Percentiles rank a stretch among this genome's conserved stretches.
Evolutionary conservation across 1,140 invertebrate species (phyloP).

Genomic region (Drosophila burlai): DNA sequence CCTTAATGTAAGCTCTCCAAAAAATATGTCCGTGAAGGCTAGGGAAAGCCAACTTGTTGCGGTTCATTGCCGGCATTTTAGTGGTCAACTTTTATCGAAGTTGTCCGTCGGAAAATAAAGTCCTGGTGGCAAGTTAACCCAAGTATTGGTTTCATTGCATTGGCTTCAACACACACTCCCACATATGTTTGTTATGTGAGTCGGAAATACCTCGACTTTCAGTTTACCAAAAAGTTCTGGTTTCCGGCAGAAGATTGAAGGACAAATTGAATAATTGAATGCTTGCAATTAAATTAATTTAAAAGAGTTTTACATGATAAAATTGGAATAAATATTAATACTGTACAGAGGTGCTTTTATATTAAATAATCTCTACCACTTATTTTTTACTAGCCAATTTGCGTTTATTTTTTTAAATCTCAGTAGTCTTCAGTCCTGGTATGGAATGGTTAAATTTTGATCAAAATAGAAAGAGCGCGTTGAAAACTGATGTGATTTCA

Average conservation of each 20-base stretch:
- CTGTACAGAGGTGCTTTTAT: too few relatives aligned
- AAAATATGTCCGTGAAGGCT: neutral
- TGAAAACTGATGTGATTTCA: too few relatives aligned
- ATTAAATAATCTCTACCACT: too few relatives aligned
- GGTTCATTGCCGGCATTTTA: constrained; percentile 40
- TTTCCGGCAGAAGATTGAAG: neutral
- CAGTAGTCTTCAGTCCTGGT: too few relatives aligned
- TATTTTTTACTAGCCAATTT: too few relatives aligned
- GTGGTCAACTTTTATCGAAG: constrained; percentile 32
- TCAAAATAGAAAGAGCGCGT: too few relatives aligned
- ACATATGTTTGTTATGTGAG: neutral
- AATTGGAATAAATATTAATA: neutral
- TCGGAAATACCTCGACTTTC: constrained; percentile 17
- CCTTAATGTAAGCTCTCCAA: constrained; percentile 1
- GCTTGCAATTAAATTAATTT: neutral
- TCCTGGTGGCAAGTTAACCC: neutral
- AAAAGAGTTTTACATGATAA: too few relatives aligned
- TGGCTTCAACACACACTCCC: neutral
- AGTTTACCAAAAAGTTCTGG: constrained; percentile 4
- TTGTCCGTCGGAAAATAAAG: constrained; percentile 4
- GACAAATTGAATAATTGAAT: constrained; percentile 1
- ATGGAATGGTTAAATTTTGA: too few relatives aligned
- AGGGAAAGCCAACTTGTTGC: constrained; percentile 39
- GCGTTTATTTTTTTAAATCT: too few relatives aligned
- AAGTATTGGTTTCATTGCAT: constrained; percentile 18